These are phyloP conservation scores for Lagocephalus sceleratus DNA, from an alignment of 2,797 vertebrate genomes.

Conservation along the genomic window DNA sequence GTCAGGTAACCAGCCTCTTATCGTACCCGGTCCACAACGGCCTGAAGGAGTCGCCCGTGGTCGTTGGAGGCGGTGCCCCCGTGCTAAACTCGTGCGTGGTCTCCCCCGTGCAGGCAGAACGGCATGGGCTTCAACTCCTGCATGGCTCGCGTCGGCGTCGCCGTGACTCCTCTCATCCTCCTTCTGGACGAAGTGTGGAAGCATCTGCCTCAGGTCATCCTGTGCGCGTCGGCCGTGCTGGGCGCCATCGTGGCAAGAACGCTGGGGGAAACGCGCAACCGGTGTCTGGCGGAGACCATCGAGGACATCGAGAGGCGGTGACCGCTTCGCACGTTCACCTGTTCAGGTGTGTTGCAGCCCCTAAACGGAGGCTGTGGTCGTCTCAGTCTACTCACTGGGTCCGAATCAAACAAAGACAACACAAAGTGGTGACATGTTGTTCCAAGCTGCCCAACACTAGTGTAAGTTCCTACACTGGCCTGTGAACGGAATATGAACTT, in stretches of 20 bases:
- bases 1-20: conserved; percentile 78
- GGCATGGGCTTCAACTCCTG: conserved; percentile 74
- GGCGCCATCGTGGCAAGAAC: conserved; percentile 69
- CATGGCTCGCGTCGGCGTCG: conserved; percentile 68
- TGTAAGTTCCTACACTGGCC: too few relatives aligned
- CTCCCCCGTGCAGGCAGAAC: conserved; percentile 58
- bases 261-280: conserved; percentile 78
- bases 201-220: conserved; percentile 75
- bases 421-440: too few relatives aligned
- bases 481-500: too few relatives aligned
- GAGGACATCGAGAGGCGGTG: conserved; percentile 78
- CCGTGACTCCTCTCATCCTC: conserved; percentile 66
- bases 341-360: neutral
- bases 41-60: neutral
- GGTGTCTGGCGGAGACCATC: conserved; percentile 83
- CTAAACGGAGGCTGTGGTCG: too few relatives aligned
- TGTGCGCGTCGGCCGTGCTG: conserved; percentile 67
- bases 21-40: neutral
- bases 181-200: conserved; percentile 83
- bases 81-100: neutral
- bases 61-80: neutral
- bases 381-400: too few relatives aligned
- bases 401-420: too few relatives aligned
- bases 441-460: too few relatives aligned
- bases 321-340: neutral